phyloP scores from a whole-genome alignment of 2,797 vertebrate species.

The Micromesistius poutassou region DNA sequence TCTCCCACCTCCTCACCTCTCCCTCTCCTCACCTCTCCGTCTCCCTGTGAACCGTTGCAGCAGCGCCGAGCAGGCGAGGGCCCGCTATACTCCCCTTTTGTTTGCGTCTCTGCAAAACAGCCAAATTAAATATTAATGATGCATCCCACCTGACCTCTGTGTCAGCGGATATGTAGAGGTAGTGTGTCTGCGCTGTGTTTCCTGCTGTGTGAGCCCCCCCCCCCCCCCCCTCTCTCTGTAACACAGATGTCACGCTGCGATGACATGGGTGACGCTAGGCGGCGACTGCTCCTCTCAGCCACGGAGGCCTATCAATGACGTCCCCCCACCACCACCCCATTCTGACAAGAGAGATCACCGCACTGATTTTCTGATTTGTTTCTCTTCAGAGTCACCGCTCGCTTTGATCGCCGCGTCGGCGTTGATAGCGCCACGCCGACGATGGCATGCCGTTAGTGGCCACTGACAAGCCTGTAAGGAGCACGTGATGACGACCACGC shows the following conservation, averaged over 20 bases:
- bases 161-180: constrained; percentile 49
- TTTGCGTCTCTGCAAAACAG: constrained; percentile 45
- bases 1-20: constrained; percentile 12
- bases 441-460: too few relatives aligned
- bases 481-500: too few relatives aligned
- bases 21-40: not conserved
- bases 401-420: too few relatives aligned
- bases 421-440: too few relatives aligned
- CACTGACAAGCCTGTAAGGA: too few relatives aligned
- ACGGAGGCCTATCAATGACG: too few relatives aligned
- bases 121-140: constrained; percentile 65
- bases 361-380: too few relatives aligned
- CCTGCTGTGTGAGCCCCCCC: not conserved
- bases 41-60: not conserved
- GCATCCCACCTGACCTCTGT: constrained; percentile 55
- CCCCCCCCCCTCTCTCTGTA: not conserved
- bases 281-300: too few relatives aligned
- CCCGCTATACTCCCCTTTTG: constrained; percentile 3
- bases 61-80: too few relatives aligned
- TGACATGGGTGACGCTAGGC: not conserved
- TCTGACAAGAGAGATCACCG: not conserved
- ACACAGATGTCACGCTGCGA: not conserved
- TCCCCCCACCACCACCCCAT: not conserved
- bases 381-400: too few relatives aligned
- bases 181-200: not conserved